A percentile compares a stretch with the other conserved stretches of the same genome.
Conservation (phyloP, 2,888 invertebrate species). For the Drosophila pegasa region DNA sequence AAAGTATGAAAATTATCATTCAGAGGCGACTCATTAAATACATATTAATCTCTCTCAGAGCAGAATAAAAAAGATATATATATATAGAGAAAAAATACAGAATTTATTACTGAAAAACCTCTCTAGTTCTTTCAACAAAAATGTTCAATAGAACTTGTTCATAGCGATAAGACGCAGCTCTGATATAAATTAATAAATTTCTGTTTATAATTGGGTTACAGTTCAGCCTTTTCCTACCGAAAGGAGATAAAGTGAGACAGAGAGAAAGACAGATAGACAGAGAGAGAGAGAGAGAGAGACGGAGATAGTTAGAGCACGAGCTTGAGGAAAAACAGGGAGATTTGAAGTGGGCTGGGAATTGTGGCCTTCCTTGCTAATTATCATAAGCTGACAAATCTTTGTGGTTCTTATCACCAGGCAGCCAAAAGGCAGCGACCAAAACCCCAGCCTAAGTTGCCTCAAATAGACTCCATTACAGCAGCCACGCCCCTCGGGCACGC, state of each 20-base stretch:
- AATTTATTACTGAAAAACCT: neutral
- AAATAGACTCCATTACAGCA: constrained; percentile 39
- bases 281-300: no score
- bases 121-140: neutral
- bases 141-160: neutral
- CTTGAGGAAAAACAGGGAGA: no score
- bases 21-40: neutral
- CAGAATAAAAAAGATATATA: no score
- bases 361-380: constrained; percentile 57
- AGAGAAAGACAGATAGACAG: no score
- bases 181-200: neutral
- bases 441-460: constrained; percentile 26
- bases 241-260: neutral
- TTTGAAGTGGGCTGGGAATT: no score
- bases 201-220: constrained; percentile 4
- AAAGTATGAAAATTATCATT: neutral
- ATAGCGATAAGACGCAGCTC: neutral
- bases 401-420: constrained; percentile 46
- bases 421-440: constrained; percentile 39
- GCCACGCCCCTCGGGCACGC: neutral
- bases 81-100: no score
- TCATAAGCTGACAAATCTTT: constrained; percentile 71
- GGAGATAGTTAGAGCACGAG: neutral
- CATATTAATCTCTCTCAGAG: no score
- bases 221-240: constrained; percentile 4